Conservation (phyloP, 92 coral and sea anemone genomes). For the Scolanthus callimorphus region DNA sequence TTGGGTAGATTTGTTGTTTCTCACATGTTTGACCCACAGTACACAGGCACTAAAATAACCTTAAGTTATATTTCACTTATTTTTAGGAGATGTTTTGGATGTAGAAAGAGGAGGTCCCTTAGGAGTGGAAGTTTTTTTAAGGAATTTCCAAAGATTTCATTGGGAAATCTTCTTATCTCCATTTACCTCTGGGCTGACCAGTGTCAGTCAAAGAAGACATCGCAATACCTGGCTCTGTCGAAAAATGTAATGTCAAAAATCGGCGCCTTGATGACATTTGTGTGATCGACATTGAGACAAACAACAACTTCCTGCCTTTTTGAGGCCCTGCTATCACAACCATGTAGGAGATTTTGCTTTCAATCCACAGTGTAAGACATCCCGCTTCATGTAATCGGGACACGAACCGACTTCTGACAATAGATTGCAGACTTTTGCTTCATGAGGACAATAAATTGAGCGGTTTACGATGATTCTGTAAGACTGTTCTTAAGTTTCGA, state of each 20-base stretch:
- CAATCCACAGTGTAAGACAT: conserved; percentile 33
- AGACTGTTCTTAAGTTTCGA: too few relatives aligned
- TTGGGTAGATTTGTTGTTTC: too few relatives aligned
- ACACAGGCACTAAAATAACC: too few relatives aligned
- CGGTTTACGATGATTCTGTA: too few relatives aligned
- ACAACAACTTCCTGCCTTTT: conserved; percentile 14
- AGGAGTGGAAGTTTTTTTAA: conserved; percentile 33
- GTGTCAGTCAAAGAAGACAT: not conserved
- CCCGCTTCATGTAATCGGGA: too few relatives aligned
- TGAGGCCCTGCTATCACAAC: conserved; percentile 18
- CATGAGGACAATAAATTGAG: too few relatives aligned
- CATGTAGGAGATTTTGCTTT: conserved; percentile 30
- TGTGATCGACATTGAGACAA: not conserved
- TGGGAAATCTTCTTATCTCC: conserved; percentile 14
- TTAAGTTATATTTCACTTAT: not conserved
- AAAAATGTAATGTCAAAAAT: conserved; percentile 6
- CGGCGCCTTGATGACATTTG: conserved; percentile 22
- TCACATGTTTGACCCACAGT: too few relatives aligned
- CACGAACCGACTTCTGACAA: too few relatives aligned
- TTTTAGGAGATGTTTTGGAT: conserved; percentile 23
- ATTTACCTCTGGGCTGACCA: conserved; percentile 30
- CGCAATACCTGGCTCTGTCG: conserved; percentile 4
- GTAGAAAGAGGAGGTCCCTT: conserved; percentile 24
- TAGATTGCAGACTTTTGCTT: too few relatives aligned
- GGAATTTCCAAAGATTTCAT: conserved; percentile 7